Percentiles rank a stretch among this genome's conserved stretches.
Conservation (phyloP, 1,140 invertebrate genomes). For the Papilio machaon region DNA sequence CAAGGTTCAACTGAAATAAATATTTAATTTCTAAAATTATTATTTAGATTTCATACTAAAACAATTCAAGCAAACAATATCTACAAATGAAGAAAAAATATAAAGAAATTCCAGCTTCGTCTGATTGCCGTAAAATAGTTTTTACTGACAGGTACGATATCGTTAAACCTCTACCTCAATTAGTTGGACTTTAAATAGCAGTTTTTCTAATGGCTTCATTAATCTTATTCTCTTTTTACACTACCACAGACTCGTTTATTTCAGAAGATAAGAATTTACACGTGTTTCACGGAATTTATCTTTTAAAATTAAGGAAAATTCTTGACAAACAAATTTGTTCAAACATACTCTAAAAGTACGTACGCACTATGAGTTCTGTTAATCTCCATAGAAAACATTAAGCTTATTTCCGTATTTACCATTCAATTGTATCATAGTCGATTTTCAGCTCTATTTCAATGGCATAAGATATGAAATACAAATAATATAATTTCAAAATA, state of each 20-base stretch:
- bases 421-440: not conserved
- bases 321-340: not conserved
- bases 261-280: not conserved
- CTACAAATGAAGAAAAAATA: not conserved
- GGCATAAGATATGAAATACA: not conserved
- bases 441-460: not conserved
- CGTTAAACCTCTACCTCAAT: not conserved
- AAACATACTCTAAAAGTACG: not conserved
- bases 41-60: too few relatives aligned
- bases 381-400: not conserved
- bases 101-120: not conserved
- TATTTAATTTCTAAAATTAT: too few relatives aligned
- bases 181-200: constrained; percentile 1
- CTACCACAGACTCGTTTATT: constrained; percentile 10
- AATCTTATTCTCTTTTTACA: constrained; percentile 18
- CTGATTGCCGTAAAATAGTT: not conserved
- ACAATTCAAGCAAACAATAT: not conserved
- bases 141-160: not conserved
- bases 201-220: constrained; percentile 8
- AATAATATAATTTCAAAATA: not conserved
- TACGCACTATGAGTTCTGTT: not conserved
- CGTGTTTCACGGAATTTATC: not conserved
- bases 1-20: too few relatives aligned
- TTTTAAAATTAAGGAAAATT: not conserved
- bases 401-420: not conserved